Evolutionary conservation across 1,140 invertebrate species (phyloP).

Genomic region (Caenorhabditis remanei): DNA sequence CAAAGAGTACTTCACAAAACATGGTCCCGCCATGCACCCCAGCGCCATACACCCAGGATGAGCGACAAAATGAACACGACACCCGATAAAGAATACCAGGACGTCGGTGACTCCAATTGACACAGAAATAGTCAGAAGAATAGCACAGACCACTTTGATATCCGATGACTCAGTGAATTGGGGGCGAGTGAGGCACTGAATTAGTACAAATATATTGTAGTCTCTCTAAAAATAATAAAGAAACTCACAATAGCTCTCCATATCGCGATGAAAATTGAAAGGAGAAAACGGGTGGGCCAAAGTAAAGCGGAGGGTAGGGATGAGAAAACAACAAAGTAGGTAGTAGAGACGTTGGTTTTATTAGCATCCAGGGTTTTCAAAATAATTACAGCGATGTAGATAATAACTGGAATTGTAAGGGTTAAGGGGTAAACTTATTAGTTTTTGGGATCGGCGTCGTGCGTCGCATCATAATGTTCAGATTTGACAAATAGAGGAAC

Average conservation of each 20-base stretch:
- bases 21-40: constrained; percentile 9
- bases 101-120: background rate
- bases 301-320: background rate
- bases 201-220: background rate
- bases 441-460: no score
- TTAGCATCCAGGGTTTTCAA: background rate
- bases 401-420: background rate
- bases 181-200: constrained; percentile 1
- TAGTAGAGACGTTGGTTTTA: background rate
- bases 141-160: background rate
- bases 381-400: background rate
- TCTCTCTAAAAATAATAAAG: background rate
- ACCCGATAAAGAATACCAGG: background rate
- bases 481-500: no score
- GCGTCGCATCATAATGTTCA: no score
- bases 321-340: constrained; percentile 12
- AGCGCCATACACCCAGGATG: constrained; percentile 29
- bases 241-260: constrained; percentile 3
- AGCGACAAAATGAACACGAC: background rate
- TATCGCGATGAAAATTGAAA: background rate
- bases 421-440: no score
- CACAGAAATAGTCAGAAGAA: background rate
- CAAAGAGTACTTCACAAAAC: background rate
- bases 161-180: background rate
- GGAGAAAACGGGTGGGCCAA: background rate